Conservation (phyloP, 2,113 vertebrate genomes). For the Galemys pyrenaicus region DNA sequence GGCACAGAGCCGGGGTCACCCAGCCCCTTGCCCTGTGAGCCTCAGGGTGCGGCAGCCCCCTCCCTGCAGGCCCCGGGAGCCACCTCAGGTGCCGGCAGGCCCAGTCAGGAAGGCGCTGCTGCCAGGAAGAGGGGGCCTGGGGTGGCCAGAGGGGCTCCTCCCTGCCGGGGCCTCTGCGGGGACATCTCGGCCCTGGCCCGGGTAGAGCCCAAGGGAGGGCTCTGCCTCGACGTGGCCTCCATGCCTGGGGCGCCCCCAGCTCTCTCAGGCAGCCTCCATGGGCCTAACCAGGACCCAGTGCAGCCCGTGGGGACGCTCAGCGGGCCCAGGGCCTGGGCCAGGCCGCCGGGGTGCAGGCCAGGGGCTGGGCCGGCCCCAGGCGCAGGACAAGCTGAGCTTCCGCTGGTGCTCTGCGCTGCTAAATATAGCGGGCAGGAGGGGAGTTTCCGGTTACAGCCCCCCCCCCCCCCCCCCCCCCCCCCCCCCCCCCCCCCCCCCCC, state of each 20-base stretch:
- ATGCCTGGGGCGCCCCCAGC: neutral
- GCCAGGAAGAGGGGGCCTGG: too few relatives aligned
- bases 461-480: too few relatives aligned
- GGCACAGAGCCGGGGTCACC: neutral
- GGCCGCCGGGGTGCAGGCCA: neutral
- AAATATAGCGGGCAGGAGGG: constrained; percentile 78
- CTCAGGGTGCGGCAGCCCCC: too few relatives aligned
- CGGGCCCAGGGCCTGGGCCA: neutral
- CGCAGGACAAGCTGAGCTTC: constrained; percentile 56
- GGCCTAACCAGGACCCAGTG: neutral
- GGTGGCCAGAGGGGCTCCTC: neutral
- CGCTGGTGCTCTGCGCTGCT: constrained; percentile 40
- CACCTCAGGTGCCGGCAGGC: neutral
- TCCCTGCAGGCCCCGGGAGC: neutral
- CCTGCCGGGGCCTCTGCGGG: too few relatives aligned
- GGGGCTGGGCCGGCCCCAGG: neutral
- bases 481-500: too few relatives aligned
- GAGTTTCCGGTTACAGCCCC: constrained; percentile 73
- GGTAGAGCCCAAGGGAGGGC: too few relatives aligned
- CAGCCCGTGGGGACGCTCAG: too few relatives aligned
- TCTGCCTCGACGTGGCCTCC: too few relatives aligned
- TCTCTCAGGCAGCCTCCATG: neutral
- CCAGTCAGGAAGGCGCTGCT: neutral
- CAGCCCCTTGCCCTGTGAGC: too few relatives aligned
- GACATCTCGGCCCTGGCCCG: too few relatives aligned